Base-by-base conservation (phyloP, 2,797 vertebrate species). In the Myiothlypis chrysogaster region DNA sequence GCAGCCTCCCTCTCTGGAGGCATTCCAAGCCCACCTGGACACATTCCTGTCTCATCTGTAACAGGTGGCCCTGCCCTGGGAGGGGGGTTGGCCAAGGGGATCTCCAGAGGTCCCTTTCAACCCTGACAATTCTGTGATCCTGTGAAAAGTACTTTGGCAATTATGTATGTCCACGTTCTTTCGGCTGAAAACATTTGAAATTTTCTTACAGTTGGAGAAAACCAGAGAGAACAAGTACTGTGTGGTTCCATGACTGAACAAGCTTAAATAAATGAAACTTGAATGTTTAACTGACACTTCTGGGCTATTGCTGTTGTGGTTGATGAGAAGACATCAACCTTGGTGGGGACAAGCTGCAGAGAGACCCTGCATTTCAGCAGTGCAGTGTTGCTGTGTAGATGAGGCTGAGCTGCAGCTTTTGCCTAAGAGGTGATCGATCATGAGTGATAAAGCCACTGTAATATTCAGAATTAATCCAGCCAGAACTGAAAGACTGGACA, bases 111-210 rank as follows among this genome's bases (percentile, higher is more conserved):
- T 64, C 21, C 3, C 28, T 83, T 64, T 18, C 50, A 22, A 14
- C 30, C 8, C 25, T 46, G 13, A 23, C 17, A 46, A 2, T 28
- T 46, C 30, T 18, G 11, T 55, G 32, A 21, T n/a, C 28, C 41
- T 77, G 21, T 34, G 30, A 30, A 64, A 72, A 32, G 4, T 14
- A 1, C 8, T 57, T 13, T 10, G 24, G 4, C 4, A 8, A 1
- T 56, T 49, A 7, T 3, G 8, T 7, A 1, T 6, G 12, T 14
- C 18, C 1, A 0, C 0, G 1, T 34, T 37, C 7, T 56, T 72
- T 32, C 1, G 5, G 1, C 4, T 32, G 35, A 19, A 52, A 8
- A 35, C 2, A 11, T 27, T 14, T 55, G 25, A 28, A 63, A 24
- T 32, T 14, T 16, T 59, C 21, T 23, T 59, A 8, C 1, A 46